Base-by-base conservation (phyloP, 2,113 vertebrate species). In the Ciconia maguari region DNA sequence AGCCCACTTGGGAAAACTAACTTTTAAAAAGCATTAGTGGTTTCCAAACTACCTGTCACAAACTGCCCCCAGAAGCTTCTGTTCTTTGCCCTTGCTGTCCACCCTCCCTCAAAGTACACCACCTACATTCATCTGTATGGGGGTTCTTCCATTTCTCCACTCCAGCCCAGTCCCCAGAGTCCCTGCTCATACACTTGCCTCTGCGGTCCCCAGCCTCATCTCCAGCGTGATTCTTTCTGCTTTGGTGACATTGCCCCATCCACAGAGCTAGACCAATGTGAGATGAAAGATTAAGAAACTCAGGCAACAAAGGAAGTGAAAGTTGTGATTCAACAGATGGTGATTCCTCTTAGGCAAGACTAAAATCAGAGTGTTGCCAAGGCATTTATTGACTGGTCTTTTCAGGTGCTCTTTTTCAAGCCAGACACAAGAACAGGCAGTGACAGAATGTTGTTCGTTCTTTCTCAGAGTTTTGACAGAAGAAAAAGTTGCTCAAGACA, bases 231-330 rank as follows among this genome's bases (percentile, higher is more conserved):
- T 38, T 54, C 57, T 61, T 88, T 77, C 66, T 5, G 0, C 49
- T 58, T 66, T 61, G 71, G 51, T 82, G 42, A 41, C 17, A 25
- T 4, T 64, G 7, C 24, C 29, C 36, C 0, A 0, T 51, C 16
- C 64, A 82, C 69, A 82, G 52, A 78, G 21, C 34, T 52, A 92
- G 25, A 68, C 30, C 34, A 65, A 7, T 19, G 13, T 24, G 34
- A 86, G 46, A 38, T 52, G 25, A 68, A 84, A 82, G 32, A 75
- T 51, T 30, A 71, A 68, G 54, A 95, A 89, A 69, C 17, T 61
- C 19, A 13, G 34, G 21, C 49, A 78, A 55, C 21, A 57, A 75
- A 85, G 90, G 93, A 96, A 95, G 77, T 84, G 89, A 95, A 95
- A 96, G 72, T 36, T 78, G 44, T 79, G 48, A 89, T 71, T 91